Percentiles rank a stretch among this genome's conserved stretches.
phyloP scores from a whole-genome alignment of 2,888 invertebrate genomes.

The Callosobruchus maculatus region DNA sequence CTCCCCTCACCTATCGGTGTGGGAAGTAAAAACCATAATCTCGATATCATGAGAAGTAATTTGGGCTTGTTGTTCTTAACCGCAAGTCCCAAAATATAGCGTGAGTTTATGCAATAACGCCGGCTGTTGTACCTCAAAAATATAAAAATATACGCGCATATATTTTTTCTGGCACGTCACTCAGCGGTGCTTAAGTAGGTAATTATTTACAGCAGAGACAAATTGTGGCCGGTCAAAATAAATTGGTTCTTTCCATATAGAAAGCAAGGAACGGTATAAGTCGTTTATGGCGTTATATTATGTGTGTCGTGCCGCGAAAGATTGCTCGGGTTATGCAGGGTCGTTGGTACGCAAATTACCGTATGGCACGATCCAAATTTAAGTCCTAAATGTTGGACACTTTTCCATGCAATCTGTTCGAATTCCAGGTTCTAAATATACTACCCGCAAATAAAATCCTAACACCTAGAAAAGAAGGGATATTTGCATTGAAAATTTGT shows the following conservation, averaged over 20 bases:
- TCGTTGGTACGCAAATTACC: not conserved
- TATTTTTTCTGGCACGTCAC: not conserved
- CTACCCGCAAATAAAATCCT: too few species aligned
- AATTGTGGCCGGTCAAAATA: not conserved
- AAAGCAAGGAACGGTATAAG: not conserved
- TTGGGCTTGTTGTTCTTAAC: not conserved
- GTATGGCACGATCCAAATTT: too few species aligned
- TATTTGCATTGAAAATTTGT: too few species aligned
- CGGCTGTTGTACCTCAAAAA: not conserved
- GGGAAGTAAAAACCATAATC: too few species aligned
- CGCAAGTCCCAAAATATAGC: not conserved
- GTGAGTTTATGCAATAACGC: not conserved
- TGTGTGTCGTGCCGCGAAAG: not conserved
- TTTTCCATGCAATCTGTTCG: too few species aligned
- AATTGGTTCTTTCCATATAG: not conserved
- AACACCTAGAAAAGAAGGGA: too few species aligned
- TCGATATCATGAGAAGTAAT: not conserved
- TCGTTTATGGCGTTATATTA: not conserved
- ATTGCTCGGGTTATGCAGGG: not conserved
- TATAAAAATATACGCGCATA: not conserved
- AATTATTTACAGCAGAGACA: not conserved
- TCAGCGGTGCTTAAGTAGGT: not conserved
- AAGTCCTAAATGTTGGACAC: too few species aligned
- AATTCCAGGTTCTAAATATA: too few species aligned
- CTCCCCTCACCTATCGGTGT: too few species aligned